These are phyloP conservation scores for Antheraea mylitta DNA, from an alignment of 1,140 invertebrate species.

Conservation along the genomic window DNA sequence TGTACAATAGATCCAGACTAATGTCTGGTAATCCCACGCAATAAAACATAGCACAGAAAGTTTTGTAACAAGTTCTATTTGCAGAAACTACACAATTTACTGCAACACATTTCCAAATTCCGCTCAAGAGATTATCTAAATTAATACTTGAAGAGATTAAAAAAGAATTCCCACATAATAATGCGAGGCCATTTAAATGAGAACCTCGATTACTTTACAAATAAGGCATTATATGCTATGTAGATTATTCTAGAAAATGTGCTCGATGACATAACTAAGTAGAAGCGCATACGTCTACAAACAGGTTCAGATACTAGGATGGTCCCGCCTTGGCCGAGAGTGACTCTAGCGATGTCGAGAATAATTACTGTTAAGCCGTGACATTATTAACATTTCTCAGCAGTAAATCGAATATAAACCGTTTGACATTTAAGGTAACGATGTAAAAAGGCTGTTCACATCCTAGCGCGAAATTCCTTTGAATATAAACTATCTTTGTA, in stretches of 20 bases:
- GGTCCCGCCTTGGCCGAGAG: slow-evolving; percentile 60
- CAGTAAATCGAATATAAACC: slow-evolving; percentile 23
- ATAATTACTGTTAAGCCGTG: slow-evolving; percentile 49
- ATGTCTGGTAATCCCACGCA: slow-evolving; percentile 13
- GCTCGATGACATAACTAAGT: slow-evolving; percentile 40
- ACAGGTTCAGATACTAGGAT: slow-evolving; percentile 45
- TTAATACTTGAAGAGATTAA: slow-evolving; percentile 38
- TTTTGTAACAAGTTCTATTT: slow-evolving; percentile 29
- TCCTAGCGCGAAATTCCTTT: slow-evolving; percentile 19
- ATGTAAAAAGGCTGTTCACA: slow-evolving; percentile 15
- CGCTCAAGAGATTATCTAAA: slow-evolving; percentile 42
- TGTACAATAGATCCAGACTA: background rate
- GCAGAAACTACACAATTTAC: slow-evolving; percentile 34
- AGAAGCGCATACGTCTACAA: slow-evolving; percentile 27
- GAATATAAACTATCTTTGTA: slow-evolving; percentile 5
- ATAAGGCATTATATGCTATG: slow-evolving; percentile 16
- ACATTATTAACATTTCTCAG: slow-evolving; percentile 54
- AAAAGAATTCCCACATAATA: slow-evolving; percentile 61
- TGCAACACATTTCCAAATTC: slow-evolving; percentile 35
- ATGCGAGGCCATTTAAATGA: slow-evolving; percentile 38
- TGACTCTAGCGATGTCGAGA: slow-evolving; percentile 21
- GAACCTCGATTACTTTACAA: slow-evolving; percentile 14
- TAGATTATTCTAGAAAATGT: slow-evolving; percentile 8
- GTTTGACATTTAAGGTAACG: slow-evolving; percentile 25
- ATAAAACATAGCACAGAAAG: slow-evolving; percentile 12